phyloP scores from a whole-genome alignment of 2,113 vertebrate species.

The Gavia stellata region DNA sequence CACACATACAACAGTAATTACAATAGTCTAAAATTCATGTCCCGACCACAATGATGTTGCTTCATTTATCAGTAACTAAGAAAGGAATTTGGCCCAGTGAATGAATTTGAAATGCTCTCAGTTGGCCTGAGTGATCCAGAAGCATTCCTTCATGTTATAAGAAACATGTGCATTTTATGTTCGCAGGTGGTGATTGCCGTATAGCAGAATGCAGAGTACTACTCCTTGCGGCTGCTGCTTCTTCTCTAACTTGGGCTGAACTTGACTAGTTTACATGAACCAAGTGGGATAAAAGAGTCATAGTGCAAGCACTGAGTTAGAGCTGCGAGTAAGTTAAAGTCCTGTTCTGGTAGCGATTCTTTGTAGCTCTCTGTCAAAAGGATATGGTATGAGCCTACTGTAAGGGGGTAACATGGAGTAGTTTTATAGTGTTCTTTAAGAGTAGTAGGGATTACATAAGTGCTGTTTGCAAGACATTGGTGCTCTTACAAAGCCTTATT shows the following conservation, averaged over 20 bases:
- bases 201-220: not conserved
- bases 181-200: accelerated
- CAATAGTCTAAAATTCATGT: not conserved
- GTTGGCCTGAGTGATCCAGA: not conserved
- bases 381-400: not conserved
- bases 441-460: not conserved
- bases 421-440: not conserved
- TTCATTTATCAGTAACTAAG: not conserved
- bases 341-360: not conserved
- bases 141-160: constrained; percentile 3
- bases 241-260: not conserved
- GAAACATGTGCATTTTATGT: constrained; percentile 6
- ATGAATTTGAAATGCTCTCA: not conserved
- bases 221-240: not conserved
- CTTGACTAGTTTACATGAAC: not conserved
- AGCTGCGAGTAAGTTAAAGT: not conserved
- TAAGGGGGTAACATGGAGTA: not conserved
- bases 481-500: not conserved
- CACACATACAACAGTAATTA: not conserved
- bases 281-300: not conserved
- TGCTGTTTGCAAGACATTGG: not conserved
- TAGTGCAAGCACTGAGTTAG: not conserved
- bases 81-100: constrained; percentile 15
- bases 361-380: not conserved
- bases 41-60: not conserved